Evolutionary conservation across 2,797 vertebrate species (phyloP), one percentile per base, ranked within the genome.

Genomic region (Semotilus atromaculatus): DNA sequence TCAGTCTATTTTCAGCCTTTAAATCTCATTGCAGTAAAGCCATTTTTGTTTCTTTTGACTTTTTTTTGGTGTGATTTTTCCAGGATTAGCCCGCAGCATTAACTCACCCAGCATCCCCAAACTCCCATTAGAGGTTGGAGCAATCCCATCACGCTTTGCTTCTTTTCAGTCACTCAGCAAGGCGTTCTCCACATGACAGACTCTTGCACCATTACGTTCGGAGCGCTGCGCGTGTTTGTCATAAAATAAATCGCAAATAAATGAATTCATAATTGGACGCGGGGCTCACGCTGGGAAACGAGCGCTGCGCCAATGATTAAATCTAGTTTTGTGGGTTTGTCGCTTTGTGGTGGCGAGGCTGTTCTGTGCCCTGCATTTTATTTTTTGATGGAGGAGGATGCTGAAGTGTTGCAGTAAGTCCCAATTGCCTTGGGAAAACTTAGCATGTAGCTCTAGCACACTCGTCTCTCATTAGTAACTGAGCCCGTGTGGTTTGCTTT

Each of bases 401-500:
- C 81, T 78, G 62, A 45, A 83, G 64, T 66, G 31, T 70, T 85
- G 34, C 75, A 36, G 62, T 75, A 26, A 85, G 85, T 92, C 89
- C 90, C 89, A 88, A 78, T 89, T 86, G 90, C 88, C 87, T 89
- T 89, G 72, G 86, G 88, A 91, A 90, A 91, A 90, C 81, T 60
- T 92, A 90, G 90, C 83, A 77, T 93, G 92, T 92, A 90, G 86
- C 91, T 91, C 87, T 93, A 93, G 92, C 92, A 93, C 90, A 88
- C 92, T 93, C 92, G 88, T 93, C 90, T 89, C 91, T 93, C 91
- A 93, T 94, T 93, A 93, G 91, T 88, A 90, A 88, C 90, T 91
- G 89, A 90, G 89, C 38, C 86, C 4, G 85, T 87, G 89, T 86
- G 88, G 86, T 92, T 92, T 92, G 86, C 89, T 89, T 84, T 83